Evolutionary conservation across 2,113 vertebrate genomes (phyloP).

Genomic region (Heptranchias perlo): DNA sequence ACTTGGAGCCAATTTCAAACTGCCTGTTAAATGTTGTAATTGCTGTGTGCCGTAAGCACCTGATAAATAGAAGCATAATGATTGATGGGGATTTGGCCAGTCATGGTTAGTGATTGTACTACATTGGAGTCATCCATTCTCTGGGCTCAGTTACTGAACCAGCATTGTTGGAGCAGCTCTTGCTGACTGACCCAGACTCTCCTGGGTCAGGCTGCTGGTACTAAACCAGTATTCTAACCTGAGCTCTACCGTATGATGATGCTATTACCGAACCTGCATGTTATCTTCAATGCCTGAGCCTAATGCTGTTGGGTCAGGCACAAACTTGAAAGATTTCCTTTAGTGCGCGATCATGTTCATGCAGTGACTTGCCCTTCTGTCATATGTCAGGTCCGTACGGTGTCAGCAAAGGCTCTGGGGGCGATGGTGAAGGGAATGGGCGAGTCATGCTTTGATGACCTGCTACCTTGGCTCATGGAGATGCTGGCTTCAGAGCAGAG

Average conservation of each 20-base stretch:
- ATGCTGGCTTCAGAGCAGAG: conserved; percentile 94
- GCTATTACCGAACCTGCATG: background rate
- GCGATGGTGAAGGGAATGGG: conserved; percentile 99
- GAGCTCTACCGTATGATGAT: background rate
- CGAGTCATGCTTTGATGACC: conserved; percentile 89
- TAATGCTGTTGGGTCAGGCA: background rate
- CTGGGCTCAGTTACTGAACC: background rate
- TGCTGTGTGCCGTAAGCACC: background rate
- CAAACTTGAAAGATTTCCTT: background rate
- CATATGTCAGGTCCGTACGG: conserved; percentile 77
- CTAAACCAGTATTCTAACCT: background rate
- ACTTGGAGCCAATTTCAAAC: background rate
- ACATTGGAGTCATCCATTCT: background rate
- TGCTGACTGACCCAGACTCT: background rate
- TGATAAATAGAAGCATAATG: background rate
- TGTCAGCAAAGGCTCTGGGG: conserved; percentile 92
- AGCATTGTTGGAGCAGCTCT: background rate
- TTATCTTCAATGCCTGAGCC: background rate
- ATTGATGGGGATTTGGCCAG: background rate
- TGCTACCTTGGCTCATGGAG: conserved; percentile 96
- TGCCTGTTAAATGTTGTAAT: background rate
- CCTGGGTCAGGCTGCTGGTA: background rate
- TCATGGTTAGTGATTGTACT: background rate
- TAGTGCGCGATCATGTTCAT: background rate
- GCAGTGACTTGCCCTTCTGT: background rate